Conservation (phyloP, 2,113 vertebrate species). For the Eolophus roseicapilla region DNA sequence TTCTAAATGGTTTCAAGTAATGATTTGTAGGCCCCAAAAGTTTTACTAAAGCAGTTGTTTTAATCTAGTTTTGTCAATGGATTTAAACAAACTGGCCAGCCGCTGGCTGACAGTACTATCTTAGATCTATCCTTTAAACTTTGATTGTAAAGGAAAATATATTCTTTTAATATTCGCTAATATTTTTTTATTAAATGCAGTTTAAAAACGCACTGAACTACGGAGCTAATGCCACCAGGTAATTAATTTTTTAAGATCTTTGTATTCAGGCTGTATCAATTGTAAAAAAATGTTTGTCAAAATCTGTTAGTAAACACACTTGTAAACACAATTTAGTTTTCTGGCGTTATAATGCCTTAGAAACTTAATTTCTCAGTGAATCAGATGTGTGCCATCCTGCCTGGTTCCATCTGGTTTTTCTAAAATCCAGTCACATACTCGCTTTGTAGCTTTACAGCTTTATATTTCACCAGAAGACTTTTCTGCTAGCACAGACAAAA, state of each 20-base stretch:
- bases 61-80: neutral
- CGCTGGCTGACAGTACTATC: neutral
- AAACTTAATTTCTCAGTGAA: neutral
- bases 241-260: neutral
- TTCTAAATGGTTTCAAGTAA: neutral
- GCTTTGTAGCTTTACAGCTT: neutral
- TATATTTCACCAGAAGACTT: neutral
- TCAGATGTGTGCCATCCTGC: neutral
- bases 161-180: neutral
- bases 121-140: neutral
- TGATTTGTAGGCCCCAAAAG: neutral
- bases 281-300: neutral
- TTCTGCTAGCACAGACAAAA: neutral
- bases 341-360: neutral
- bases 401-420: neutral
- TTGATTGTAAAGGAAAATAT: neutral
- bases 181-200: neutral
- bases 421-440: neutral
- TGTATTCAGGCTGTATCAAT: neutral
- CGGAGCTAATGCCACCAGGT: neutral
- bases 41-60: neutral
- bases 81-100: neutral
- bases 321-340: neutral
- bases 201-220: neutral
- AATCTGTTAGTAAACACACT: neutral